These are phyloP conservation scores for Stenopsyche tienmushanensis DNA, from an alignment of 1,140 invertebrate genomes.

Conservation along the genomic window DNA sequence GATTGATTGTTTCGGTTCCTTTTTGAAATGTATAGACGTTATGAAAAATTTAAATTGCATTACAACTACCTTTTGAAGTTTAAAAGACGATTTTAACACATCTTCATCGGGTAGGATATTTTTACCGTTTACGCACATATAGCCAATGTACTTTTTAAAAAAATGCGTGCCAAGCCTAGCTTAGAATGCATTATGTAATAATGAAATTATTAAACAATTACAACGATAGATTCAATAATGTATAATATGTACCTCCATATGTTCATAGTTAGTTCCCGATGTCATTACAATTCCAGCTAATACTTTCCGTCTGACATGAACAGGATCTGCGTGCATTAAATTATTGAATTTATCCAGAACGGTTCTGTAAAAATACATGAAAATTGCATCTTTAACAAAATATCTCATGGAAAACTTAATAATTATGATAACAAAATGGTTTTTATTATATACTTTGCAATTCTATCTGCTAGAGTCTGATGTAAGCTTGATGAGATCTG, in stretches of 20 bases:
- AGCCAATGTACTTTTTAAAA: no score
- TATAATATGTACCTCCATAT: slow-evolving; percentile 55
- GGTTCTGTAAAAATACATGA: slow-evolving; percentile 55
- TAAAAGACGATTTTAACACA: no score
- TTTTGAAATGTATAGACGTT: no score
- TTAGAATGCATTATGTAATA: no score
- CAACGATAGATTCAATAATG: no score
- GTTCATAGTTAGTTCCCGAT: slow-evolving; percentile 58
- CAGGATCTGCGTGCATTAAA: slow-evolving; percentile 69
- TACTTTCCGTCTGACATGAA: slow-evolving; percentile 83
- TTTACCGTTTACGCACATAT: no score
- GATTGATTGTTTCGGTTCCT: no score
- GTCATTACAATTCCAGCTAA: slow-evolving; percentile 89
- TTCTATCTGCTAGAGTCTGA: slow-evolving; percentile 71
- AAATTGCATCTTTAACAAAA: slow-evolving; percentile 20
- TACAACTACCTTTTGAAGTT: no score
- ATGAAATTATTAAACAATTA: no score
- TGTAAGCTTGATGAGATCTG: slow-evolving; percentile 57
- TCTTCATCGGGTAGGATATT: no score
- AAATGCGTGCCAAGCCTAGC: no score
- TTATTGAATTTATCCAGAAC: slow-evolving; percentile 80
- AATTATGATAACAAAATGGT: slow-evolving; percentile 40
- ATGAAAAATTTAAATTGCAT: no score
- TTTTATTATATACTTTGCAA: slow-evolving; percentile 60
- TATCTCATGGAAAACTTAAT: slow-evolving; percentile 17